Conservation (phyloP, 1,140 invertebrate species). For the Pseudomyrmex concolor region DNA sequence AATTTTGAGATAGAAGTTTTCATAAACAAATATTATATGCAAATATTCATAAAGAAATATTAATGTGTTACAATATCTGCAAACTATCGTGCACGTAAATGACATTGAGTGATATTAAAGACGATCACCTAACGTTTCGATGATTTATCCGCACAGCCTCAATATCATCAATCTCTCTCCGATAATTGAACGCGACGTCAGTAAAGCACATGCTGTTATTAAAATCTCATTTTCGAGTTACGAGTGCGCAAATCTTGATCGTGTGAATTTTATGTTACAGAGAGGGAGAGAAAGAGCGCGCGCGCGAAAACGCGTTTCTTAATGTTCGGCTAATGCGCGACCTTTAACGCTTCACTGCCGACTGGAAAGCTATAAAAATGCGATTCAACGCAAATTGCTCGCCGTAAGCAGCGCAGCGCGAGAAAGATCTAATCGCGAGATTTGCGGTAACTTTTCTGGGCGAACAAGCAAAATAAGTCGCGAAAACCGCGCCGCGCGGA, state of each 20-base stretch:
- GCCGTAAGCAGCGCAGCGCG: background rate
- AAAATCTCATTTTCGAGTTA: conserved; percentile 49
- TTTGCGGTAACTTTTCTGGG: conserved; percentile 29
- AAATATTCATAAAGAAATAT: background rate
- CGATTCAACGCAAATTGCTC: conserved; percentile 43
- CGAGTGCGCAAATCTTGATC: conserved; percentile 1
- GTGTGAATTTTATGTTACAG: background rate
- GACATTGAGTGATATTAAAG: background rate
- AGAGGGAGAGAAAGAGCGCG: background rate
- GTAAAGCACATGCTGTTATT: conserved; percentile 44
- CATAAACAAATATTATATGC: background rate
- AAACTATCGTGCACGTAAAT: conserved; percentile 5
- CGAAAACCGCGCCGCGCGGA: conserved; percentile 3
- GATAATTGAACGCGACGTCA: conserved; percentile 11
- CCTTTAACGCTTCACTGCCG: conserved; percentile 29
- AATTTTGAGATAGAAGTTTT: background rate
- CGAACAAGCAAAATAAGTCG: conserved; percentile 30
- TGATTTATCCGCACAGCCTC: conserved; percentile 27
- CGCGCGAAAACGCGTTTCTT: background rate
- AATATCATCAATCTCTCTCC: conserved; percentile 51
- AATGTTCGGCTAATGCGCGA: conserved; percentile 49
- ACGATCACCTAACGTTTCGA: background rate
- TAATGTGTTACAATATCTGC: no score
- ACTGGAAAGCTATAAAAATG: conserved; percentile 32
- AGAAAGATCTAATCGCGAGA: conserved; percentile 38